phyloP scores from a whole-genome alignment of 2,113 vertebrate species.

The Sisor rabdophorus region DNA sequence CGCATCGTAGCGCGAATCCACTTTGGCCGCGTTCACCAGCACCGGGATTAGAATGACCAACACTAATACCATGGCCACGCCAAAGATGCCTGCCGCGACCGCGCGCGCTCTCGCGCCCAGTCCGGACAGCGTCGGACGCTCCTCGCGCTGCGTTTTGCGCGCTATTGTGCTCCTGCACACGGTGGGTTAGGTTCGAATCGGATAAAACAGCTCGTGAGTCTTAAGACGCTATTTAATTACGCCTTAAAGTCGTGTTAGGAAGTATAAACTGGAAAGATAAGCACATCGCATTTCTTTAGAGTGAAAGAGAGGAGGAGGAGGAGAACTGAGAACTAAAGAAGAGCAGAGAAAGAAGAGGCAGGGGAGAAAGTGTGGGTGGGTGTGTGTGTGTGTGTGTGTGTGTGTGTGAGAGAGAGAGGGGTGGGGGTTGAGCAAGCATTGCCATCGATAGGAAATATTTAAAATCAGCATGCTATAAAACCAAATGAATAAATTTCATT shows the following conservation, averaged over 20 bases:
- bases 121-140: conserved; percentile 83
- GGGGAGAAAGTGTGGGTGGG: background rate
- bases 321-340: background rate
- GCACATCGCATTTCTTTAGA: background rate
- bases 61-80: conserved; percentile 92
- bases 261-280: background rate
- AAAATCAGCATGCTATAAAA: background rate
- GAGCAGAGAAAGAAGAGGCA: background rate
- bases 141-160: conserved; percentile 88
- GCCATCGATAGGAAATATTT: background rate
- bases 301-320: background rate
- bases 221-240: background rate
- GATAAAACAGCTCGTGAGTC: background rate
- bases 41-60: conserved; percentile 94
- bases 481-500: background rate
- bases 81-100: conserved; percentile 89
- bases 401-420: background rate
- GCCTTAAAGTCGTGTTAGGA: background rate
- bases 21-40: conserved; percentile 90
- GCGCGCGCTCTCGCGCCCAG: conserved; percentile 90
- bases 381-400: too few relatives aligned
- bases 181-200: background rate
- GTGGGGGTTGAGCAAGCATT: background rate
- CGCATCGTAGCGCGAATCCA: conserved; percentile 91
- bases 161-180: conserved; percentile 65